A percentile compares a stretch with the other conserved stretches of the same genome.
Conservation (phyloP, 2,797 vertebrate genomes). For the Graptemys geographica region DNA sequence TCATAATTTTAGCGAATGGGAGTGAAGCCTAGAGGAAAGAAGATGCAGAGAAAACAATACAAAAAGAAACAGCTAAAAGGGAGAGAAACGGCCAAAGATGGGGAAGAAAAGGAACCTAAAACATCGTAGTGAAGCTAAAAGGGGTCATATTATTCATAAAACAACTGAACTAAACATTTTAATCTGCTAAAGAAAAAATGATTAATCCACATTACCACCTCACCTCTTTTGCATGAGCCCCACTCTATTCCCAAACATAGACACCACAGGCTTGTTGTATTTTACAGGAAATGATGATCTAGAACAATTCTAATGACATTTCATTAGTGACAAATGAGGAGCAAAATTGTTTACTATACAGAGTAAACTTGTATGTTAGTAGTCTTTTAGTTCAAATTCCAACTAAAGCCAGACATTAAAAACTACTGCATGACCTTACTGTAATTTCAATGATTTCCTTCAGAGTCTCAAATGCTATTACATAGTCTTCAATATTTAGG, state of each 20-base stretch:
- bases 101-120: not conserved
- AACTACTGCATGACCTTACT: not conserved
- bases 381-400: conserved; percentile 7
- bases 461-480: conserved; percentile 8
- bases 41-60: not conserved
- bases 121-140: not conserved
- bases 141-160: not conserved
- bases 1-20: not conserved
- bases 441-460: not conserved
- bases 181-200: conserved; percentile 22
- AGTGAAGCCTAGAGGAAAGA: not conserved
- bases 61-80: not conserved
- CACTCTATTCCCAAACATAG: conserved; percentile 29
- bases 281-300: conserved; percentile 3
- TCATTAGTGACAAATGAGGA: conserved; percentile 36
- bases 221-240: not conserved
- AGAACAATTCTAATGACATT: conserved; percentile 17
- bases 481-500: not conserved
- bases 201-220: conserved; percentile 33
- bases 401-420: conserved; percentile 15
- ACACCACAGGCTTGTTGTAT: conserved; percentile 51
- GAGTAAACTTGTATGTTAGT: not conserved
- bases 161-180: not conserved
- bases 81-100: not conserved
- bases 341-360: conserved; percentile 17